Evolutionary conservation across 1,140 invertebrate genomes (phyloP), one percentile per base, ranked within the genome.

Genomic region (Pseudomyrmex concolor): DNA sequence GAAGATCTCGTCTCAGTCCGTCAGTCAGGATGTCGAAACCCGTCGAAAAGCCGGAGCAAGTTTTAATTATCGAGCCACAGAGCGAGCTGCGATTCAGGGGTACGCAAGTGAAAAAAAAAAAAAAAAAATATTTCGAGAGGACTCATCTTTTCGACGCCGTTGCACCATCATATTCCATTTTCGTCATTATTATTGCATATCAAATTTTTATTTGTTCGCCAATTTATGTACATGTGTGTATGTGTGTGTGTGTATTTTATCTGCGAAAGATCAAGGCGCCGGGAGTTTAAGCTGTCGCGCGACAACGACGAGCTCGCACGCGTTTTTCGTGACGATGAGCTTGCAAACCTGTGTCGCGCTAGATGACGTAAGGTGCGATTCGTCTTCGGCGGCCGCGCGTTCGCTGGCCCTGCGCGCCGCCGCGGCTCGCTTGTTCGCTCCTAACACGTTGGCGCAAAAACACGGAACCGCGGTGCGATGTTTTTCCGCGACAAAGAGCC

Each of bases 31-130:
- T 95, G 94, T 70, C 76, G 43, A 80, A 57, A 22, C 62, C 73
- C 48, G 62, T 34, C 22, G 90, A 91, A 59, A 95, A 95, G 86
- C 92, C 92, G 87, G 95, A 96, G 93, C 96, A 97, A 92, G 95
- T 97, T 90, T 95, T 97, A 92, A 95, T 95, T 91, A 96, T 97
- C 95, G 96, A 97, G 87, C 96, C 96, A 82, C 95, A 95, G 93
- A 95, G 95, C 92, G 96, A 97, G 93, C 94, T 97, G 68, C 96
- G 96, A 94, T 97, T 97, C 94, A 95, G 95, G 95, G 96, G 96
- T 97, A 94, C 91, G 92, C 67, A 34, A 34, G 34, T 83, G 25
- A 43, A 1, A 43, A 25, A 73, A 86, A 80, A 51, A 70, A 86
- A 19, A 59, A 9, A 22, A 22, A 59, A 19, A 15, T 4, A 13